Percentiles rank a stretch among this genome's conserved stretches.
Evolutionary conservation across 2,888 invertebrate genomes (phyloP).

Genomic region (Tenthredo distinguenda): DNA sequence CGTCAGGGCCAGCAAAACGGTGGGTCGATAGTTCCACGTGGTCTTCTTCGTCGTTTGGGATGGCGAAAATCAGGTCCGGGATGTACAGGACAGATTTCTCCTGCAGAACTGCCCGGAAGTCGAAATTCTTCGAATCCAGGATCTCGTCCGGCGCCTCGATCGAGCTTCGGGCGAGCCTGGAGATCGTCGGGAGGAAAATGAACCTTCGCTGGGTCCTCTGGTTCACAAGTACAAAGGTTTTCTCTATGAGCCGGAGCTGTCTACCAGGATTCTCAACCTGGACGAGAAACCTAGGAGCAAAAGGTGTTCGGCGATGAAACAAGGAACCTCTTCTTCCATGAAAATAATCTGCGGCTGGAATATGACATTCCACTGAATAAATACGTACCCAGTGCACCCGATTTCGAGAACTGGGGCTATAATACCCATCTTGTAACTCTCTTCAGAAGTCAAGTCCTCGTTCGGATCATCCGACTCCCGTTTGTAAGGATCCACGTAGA

Average conservation of each 20-base stretch:
- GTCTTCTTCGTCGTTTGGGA: neutral
- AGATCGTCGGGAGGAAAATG: constrained; percentile 19
- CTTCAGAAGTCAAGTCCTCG: constrained; percentile 1
- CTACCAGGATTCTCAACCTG: constrained; percentile 16
- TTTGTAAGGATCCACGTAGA: constrained; percentile 4
- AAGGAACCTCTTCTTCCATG: neutral
- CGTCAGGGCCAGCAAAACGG: constrained; percentile 20
- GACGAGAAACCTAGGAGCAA: neutral
- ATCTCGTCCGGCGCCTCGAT: neutral
- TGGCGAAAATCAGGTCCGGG: constrained; percentile 15
- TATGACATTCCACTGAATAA: neutral
- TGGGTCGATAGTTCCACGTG: neutral
- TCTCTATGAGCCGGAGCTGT: constrained; percentile 25
- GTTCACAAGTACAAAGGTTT: constrained; percentile 16
- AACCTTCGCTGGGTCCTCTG: constrained; percentile 14
- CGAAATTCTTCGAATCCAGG: constrained; percentile 15
- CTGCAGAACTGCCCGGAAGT: constrained; percentile 3
- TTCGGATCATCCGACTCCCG: neutral
- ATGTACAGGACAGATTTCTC: constrained; percentile 30
- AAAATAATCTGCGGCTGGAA: neutral
- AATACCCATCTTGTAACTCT: neutral
- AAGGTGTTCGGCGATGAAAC: neutral
- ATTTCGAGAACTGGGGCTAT: constrained; percentile 27
- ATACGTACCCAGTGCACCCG: constrained; percentile 19
- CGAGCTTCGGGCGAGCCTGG: neutral